Base-by-base conservation (phyloP, 2,113 vertebrate genomes). In the Cinclus mexicanus region DNA sequence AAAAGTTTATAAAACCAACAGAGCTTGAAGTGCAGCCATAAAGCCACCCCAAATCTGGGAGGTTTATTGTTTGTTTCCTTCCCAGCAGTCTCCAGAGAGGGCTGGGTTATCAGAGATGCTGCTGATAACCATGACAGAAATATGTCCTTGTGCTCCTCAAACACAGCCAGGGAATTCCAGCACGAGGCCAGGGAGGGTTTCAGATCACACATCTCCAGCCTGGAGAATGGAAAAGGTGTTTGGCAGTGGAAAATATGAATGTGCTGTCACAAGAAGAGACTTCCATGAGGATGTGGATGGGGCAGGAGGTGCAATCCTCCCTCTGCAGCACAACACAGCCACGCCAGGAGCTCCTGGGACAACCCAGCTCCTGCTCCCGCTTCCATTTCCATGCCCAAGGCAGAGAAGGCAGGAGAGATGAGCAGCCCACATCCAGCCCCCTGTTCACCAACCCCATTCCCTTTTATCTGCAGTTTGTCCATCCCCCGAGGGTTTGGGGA, bases 21-120 rank as follows among this genome's bases (percentile, higher is more conserved):
- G 82, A 96, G 92, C 84, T 69, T 89, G 26, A 91, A 92, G 87
- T 50, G 85, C 91, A 90, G 95, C 88, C 93, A 95, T 96, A 97
- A 95, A 96, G 96, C 82, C 90, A 88, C 92, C 95, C 95, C 94
- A 97, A 19, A 96, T 94, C 95, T 94, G 83, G 89, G 71, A 95
- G 94, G 84, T 96, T 97, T 97, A 96, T 87, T 96, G 97, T 96
- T 95, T 97, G 96, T 89, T 97, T 59, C 89, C 88, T 97, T 97
- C 95, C 85, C 93, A 90, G 79, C 74, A 78, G 53, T 35, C 92
- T 55, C 84, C 87, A 42, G 85, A 89, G 97, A 87, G 94, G 94
- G 94, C 89, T 65, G 42, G 89, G 90, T 83, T 97, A 96, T 97
- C 92, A 77, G 95, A 91, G 90, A 90, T 56, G 53, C 56, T 93